phyloP scores from a whole-genome alignment of 2,113 vertebrate species.

The Triplophysa rosa region DNA sequence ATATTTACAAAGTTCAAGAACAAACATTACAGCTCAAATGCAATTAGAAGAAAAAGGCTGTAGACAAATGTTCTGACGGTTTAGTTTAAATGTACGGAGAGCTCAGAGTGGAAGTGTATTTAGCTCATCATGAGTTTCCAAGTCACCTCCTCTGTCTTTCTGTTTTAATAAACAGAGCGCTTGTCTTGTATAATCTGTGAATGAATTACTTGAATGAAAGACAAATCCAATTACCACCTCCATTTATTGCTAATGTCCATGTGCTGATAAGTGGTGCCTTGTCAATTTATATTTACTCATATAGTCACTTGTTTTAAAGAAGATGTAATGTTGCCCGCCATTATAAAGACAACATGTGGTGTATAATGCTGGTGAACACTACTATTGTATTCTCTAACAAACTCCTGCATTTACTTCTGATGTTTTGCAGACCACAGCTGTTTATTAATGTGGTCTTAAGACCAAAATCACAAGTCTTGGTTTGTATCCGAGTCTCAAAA shows the following conservation, averaged over 20 bases:
- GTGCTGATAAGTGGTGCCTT: constrained; percentile 9
- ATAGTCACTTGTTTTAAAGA: neutral
- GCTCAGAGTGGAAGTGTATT: neutral
- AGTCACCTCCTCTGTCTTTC: constrained; percentile 30
- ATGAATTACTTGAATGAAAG: constrained; percentile 20
- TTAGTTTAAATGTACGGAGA: constrained; percentile 5
- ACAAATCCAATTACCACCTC: constrained; percentile 29
- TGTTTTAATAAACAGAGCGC: constrained; percentile 24
- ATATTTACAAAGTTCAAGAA: constrained; percentile 1
- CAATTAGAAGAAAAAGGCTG: constrained; percentile 20
- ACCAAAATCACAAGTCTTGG: neutral
- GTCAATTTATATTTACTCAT: constrained; percentile 23
- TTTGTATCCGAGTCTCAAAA: neutral
- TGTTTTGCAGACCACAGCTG: no score
- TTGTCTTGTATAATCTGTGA: constrained; percentile 18
- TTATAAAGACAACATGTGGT: no score
- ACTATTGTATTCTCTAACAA: no score
- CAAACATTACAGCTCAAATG: constrained; percentile 18
- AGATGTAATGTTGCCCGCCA: neutral
- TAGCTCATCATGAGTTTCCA: neutral
- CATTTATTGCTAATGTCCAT: constrained; percentile 24
- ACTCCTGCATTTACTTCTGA: no score
- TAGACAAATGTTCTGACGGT: neutral
- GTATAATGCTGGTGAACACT: no score
- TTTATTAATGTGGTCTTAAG: neutral